Evolutionary conservation across 2,797 vertebrate genomes (phyloP).

Genomic region (Syncerus caffer): DNA sequence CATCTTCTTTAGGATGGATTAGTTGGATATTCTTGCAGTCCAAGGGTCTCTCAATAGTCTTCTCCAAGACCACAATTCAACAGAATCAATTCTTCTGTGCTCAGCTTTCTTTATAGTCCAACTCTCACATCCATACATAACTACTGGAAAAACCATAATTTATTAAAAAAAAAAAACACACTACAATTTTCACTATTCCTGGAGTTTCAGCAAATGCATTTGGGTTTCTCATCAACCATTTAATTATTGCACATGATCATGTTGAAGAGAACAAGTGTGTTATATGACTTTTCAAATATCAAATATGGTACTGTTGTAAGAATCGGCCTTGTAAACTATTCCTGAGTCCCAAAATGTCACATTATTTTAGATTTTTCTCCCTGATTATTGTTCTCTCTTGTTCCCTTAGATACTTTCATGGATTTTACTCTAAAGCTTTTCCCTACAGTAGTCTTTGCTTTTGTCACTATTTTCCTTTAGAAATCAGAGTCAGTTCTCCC

Average conservation of each 20-base stretch:
- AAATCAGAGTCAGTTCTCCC: conserved; percentile 44
- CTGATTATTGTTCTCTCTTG: conserved; percentile 64
- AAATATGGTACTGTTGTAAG: neutral
- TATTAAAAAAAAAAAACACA: neutral
- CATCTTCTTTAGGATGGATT: neutral
- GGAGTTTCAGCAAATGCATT: neutral
- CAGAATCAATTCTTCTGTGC: rapidly evolving
- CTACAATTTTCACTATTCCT: neutral
- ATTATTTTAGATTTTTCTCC: conserved; percentile 43
- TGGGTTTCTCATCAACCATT: neutral
- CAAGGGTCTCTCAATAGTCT: neutral
- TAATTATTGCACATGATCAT: neutral
- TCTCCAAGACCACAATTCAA: neutral
- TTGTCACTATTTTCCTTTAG: conserved; percentile 61
- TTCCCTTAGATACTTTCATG: conserved; percentile 56
- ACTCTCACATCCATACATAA: neutral
- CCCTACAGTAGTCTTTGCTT: conserved; percentile 70
- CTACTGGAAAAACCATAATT: neutral
- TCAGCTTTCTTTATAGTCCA: neutral
- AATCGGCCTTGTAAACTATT: neutral
- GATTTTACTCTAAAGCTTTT: conserved; percentile 72
- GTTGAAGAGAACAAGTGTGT: neutral
- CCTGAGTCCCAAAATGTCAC: neutral
- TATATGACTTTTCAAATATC: conserved; percentile 42
- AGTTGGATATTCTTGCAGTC: neutral